Base-by-base conservation (phyloP, 2,797 vertebrate genomes). In the Fistularia commersonii region DNA sequence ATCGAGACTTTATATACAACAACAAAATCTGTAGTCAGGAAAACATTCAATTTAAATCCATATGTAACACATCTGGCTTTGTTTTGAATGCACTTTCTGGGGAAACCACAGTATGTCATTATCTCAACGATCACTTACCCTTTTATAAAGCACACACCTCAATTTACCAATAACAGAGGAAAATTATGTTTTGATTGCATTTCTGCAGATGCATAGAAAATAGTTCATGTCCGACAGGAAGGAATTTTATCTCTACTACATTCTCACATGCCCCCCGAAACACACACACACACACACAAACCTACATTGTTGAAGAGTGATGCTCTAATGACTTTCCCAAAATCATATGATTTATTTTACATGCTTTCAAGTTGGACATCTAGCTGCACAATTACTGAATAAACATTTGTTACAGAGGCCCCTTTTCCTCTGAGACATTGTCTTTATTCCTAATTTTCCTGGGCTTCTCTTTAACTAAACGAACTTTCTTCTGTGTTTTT, bases 341-440 rank as follows among this genome's bases (percentile, higher is more conserved):
- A 74, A 60, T 52, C 41, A 11, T 64, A 52, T 81, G 73, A 77
- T 84, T 86, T 75, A 81, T 79, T 53, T 43, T 49, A 5, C 62
- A 69, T 70, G 50, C 52, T 67, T 82, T 76, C 41, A 73, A 59
- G 64, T 77, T 51, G 65, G 58, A 37, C 53, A n/a, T 74, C 54
- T 77, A 62, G 60, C 63, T 51, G 67, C 72, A 59, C 66, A 69
- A 68, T 80, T 81, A 71, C 72, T 67, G 65, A 69, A 74, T 69
- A 78, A 84, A 84, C 79, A 74, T 80, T 82, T 69, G 49, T 81
- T 49, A 65, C 65, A 60, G 70, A 7, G 66, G 55, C 68, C 65
- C 11, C 33, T 53, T 61, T 64, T 41, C 72, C 69, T 66, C 6
- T 5, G 61, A 75, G 74, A 78, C 38, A 12, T 51, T 41, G 46